phyloP scores from a whole-genome alignment of 2,888 invertebrate species.

The Drosophila parthenogenetica region DNA sequence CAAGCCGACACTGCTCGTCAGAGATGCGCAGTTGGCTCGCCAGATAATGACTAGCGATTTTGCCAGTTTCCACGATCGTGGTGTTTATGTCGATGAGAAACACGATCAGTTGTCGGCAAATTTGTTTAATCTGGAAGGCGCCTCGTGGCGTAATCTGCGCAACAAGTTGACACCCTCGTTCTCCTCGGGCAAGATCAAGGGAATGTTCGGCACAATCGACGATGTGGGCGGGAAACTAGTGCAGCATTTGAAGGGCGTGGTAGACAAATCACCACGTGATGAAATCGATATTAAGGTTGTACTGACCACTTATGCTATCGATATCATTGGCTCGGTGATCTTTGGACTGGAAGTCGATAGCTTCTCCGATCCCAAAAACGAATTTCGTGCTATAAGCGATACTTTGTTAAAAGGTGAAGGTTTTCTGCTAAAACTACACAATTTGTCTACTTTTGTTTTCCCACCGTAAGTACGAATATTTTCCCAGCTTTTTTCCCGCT shows the following conservation, averaged over 20 bases:
- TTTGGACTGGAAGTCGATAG: conserved; percentile 85
- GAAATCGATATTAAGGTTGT: conserved; percentile 85
- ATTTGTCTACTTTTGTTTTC: conserved; percentile 66
- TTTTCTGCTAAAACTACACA: conserved; percentile 51
- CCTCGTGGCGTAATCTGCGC: conserved; percentile 88
- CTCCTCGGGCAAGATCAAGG: conserved; percentile 89
- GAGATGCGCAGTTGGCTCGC: conserved; percentile 88
- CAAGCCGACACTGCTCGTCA: conserved; percentile 87
- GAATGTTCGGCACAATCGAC: conserved; percentile 88
- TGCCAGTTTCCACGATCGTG: conserved; percentile 88
- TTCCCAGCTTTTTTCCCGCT: too few species aligned
- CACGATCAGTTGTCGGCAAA: conserved; percentile 88
- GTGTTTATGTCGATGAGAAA: conserved; percentile 87
- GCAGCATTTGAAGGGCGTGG: conserved; percentile 83
- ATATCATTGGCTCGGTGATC: conserved; percentile 85
- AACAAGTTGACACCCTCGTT: conserved; percentile 89
- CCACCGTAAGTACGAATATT: conserved; percentile 71
- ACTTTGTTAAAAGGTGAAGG: conserved; percentile 31
- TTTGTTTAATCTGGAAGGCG: conserved; percentile 81
- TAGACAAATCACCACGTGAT: conserved; percentile 75
- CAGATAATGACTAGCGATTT: conserved; percentile 88
- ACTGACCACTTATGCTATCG: conserved; percentile 82
- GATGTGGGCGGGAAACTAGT: conserved; percentile 87
- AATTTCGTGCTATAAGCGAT: conserved; percentile 77
- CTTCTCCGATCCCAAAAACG: conserved; percentile 81